Evolutionary conservation across 2,113 vertebrate genomes (phyloP), one percentile per base, ranked within the genome.

Genomic region (Oplegnathus fasciatus): DNA sequence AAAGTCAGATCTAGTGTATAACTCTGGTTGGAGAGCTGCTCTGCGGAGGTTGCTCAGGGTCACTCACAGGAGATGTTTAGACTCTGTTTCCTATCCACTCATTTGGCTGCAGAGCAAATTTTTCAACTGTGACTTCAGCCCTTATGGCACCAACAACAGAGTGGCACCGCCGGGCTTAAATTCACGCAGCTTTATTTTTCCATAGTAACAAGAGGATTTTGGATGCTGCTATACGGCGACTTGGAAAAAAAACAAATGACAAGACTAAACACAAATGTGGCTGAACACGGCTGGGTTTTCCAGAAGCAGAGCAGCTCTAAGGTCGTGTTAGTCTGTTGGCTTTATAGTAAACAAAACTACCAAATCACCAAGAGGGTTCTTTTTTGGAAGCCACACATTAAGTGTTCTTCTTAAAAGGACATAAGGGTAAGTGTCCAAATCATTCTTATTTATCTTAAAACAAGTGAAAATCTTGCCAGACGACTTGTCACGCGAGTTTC

Each of bases 81-180:
- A n/a, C 66, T 80, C 77, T 79, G 78, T 85, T 90, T 88, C 68
- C 58, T 34, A 60, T 55, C 69, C 58, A 22, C 44, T 37, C 34
- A 79, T 48, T 68, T 66, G 88, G 78, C 69, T 68, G 64, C 52
- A 13, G 28, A 50, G n/a, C 60, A 14, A 22, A 68, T 32, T 65
- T 80, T 73, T 82, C 17, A 64, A 22, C 61, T 15, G 28, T 78
- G 73, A 80, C 71, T 76, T 82, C 74, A 75, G 60, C n/a, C 42
- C 34, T 15, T 1, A 68, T 62, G 73, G 82, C 54, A 72, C 13
- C 74, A 46, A 60, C 20, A 57, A 28, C 50, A 32, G 26, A 74
- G 58, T 65, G 62, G 26, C 74, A 68, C 42, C 9, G 8, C 22
- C 28, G 13, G 72, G 65, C 54, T 81, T 55, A 17, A 4, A 70